phyloP scores from a whole-genome alignment of 2,888 invertebrate genomes.

The Hirtodrosophila duncani region DNA sequence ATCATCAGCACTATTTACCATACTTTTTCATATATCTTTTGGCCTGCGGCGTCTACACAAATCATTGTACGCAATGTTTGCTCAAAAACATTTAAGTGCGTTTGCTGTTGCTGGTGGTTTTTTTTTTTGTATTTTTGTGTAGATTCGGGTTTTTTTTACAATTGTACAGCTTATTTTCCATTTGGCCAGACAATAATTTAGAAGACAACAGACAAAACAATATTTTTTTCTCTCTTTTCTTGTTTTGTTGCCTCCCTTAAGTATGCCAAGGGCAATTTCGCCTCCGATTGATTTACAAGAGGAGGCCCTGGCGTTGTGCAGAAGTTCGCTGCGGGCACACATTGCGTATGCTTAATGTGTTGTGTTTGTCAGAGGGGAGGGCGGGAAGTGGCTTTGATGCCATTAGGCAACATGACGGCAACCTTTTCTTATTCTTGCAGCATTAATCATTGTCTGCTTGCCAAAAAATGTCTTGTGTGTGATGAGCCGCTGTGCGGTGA shows the following conservation, averaged over 20 bases:
- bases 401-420: constrained; percentile 37
- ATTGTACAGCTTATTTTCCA: constrained; percentile 16
- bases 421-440: constrained; percentile 8
- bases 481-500: constrained; percentile 8
- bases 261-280: constrained; percentile 70
- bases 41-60: constrained; percentile 54
- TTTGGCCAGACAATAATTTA: constrained; percentile 30
- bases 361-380: constrained; percentile 7
- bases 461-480: constrained; percentile 9
- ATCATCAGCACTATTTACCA: not conserved
- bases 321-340: constrained; percentile 23
- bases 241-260: constrained; percentile 19
- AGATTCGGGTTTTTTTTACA: constrained; percentile 6
- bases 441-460: constrained; percentile 30
- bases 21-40: constrained; percentile 56
- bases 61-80: constrained; percentile 59
- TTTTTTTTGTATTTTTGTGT: constrained; percentile 16
- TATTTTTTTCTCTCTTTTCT: too few species aligned
- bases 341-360: constrained; percentile 55
- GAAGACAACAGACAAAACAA: constrained; percentile 14
- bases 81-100: constrained; percentile 47
- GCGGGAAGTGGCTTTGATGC: constrained; percentile 14
- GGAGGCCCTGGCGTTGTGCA: constrained; percentile 22
- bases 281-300: constrained; percentile 66
- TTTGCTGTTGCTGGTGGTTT: constrained; percentile 29